Base-by-base conservation (phyloP, 2,888 invertebrate species). In the Rosalia funebris region DNA sequence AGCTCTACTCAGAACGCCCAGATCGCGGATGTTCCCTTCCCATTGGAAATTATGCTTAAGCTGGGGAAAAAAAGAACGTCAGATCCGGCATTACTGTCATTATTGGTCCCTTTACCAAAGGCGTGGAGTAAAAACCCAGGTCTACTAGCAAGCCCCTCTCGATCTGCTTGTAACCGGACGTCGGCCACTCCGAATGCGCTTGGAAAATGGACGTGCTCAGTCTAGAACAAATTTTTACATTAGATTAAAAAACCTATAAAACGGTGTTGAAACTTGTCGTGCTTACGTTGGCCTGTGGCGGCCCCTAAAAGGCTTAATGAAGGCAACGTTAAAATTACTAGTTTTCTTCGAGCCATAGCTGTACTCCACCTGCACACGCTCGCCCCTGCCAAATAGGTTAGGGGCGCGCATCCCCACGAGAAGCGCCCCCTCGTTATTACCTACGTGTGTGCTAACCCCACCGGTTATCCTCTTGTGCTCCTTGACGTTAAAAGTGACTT, bases 351-450 rank as follows among this genome's bases (percentile, higher is more conserved):
- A 91, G 20, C 96, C 95, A 77, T 93, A 89, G 61, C 91, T 91
- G 81, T 94, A 95, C 78, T 95, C 94, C 12, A 91, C 84, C 69
- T 90, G 89, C 7, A 96, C 70, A 25, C 87, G 84, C 84, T 98
- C 97, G 0, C 95, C 98, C 55, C 96, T 86, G 0, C 98, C 97
- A 70, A 90, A 84, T 52, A 95, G 82, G 83, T 98, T 98, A 0
- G 95, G 94, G 65, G 92, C 83, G 71, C 89, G 87, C 52, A 92
- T 83, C 48, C 92, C 89, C 9, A 92, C 81, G 15, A 91, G 87
- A 20, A 96, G 79, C 15, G 93, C 91, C 1, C 95, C 96, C 78
- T 97, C 96, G 78, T 96, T 96, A 77, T 95, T 93, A 16, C 95
- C 95, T 61, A 96, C 90, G 68, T 91, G 88, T 0, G 96, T 95